A percentile compares a stretch with the other conserved stretches of the same genome.
Conservation (phyloP, 2,797 vertebrate genomes). For the Pogonophryne albipinna region DNA sequence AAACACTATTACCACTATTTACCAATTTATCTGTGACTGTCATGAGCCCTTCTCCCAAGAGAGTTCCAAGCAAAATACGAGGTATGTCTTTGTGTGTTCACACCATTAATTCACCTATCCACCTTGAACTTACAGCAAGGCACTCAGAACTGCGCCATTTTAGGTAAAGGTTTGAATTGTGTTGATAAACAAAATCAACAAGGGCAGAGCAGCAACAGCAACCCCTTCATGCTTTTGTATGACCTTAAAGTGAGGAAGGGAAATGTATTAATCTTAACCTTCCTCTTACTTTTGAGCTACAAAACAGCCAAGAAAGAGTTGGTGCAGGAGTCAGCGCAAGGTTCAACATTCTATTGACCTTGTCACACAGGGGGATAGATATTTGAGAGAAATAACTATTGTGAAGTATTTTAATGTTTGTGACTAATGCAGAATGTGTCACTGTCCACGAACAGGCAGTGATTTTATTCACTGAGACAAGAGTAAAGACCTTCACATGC, state of each 20-base stretch:
- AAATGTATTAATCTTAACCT: constrained; percentile 39
- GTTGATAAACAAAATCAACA: constrained; percentile 11
- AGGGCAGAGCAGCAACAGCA: constrained; percentile 13
- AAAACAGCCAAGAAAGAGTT: constrained; percentile 24
- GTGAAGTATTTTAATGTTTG: constrained; percentile 41
- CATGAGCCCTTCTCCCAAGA: constrained; percentile 25
- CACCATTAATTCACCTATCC: constrained; percentile 30
- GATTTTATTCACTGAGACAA: constrained; percentile 48
- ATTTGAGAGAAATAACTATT: constrained; percentile 17
- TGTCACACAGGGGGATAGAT: constrained; percentile 26
- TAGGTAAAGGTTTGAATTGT: neutral
- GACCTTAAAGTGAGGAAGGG: constrained; percentile 12
- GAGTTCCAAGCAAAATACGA: constrained; percentile 29
- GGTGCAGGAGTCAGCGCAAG: constrained; percentile 7
- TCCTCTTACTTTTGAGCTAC: constrained; percentile 12
- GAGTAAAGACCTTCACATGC: constrained; percentile 46
- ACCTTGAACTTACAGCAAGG: constrained; percentile 7
- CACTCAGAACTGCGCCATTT: too few species aligned
- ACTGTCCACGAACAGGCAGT: constrained; percentile 15
- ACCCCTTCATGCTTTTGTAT: constrained; percentile 16
- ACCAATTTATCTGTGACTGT: constrained; percentile 35
- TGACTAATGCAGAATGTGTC: constrained; percentile 29
- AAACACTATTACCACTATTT: constrained; percentile 19
- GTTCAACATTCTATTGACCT: constrained; percentile 47
- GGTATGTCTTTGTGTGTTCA: constrained; percentile 27